Evolutionary conservation across 1,140 invertebrate genomes (phyloP).

Genomic region (Drosophila paulistorum): DNA sequence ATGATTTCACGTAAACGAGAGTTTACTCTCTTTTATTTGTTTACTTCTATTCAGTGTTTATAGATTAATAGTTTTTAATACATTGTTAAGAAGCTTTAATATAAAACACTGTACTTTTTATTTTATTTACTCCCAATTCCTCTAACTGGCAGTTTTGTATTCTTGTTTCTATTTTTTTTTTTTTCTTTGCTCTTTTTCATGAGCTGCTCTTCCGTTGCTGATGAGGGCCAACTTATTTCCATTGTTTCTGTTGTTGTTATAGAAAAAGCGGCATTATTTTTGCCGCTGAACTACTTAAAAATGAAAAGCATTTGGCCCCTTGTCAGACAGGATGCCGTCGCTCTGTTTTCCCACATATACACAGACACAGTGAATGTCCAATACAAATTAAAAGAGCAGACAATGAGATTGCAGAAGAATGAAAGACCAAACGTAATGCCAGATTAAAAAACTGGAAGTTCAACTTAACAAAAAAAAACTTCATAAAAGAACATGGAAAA

Average conservation of each 20-base stretch:
- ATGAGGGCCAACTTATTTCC: constrained; percentile 47
- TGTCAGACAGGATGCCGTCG: constrained; percentile 17
- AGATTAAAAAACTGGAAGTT: constrained; percentile 33
- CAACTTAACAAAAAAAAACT: constrained; percentile 25
- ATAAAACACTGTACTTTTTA: constrained; percentile 16
- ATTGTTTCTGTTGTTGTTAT: constrained; percentile 40
- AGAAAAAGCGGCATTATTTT: constrained; percentile 55
- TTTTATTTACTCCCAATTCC: constrained; percentile 22
- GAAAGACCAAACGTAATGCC: constrained; percentile 34
- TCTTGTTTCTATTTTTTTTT: background rate
- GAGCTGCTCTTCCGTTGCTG: constrained; percentile 33
- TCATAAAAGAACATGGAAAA: constrained; percentile 62
- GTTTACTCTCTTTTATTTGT: no score
- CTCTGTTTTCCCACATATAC: background rate
- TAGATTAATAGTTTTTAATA: constrained; percentile 10
- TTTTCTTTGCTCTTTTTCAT: constrained; percentile 8
- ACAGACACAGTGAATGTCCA: constrained; percentile 17
- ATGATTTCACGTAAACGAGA: no score
- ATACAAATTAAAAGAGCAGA: constrained; percentile 14
- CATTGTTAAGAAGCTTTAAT: constrained; percentile 15
- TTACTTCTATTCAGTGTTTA: no score
- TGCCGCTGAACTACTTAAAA: constrained; percentile 50
- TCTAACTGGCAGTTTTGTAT: constrained; percentile 15
- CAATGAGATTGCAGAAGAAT: constrained; percentile 41
- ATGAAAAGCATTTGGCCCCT: constrained; percentile 26